Conservation (phyloP, 2,888 invertebrate genomes). For the Nipponacmea schrenckii region DNA sequence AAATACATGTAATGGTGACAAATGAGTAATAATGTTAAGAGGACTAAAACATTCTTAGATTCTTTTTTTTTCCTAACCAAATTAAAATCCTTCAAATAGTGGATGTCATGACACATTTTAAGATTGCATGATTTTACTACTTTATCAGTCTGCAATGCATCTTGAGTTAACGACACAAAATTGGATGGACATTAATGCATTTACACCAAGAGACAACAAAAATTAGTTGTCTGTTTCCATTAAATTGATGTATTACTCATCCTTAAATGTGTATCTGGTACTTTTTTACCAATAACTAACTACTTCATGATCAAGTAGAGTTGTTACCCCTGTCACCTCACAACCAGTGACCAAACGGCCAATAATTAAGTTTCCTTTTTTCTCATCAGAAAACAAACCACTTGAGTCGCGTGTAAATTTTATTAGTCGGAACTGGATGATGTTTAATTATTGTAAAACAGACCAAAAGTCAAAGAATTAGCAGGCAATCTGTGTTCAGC, state of each 20-base stretch:
- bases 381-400: constrained; percentile 4
- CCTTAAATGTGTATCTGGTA: constrained; percentile 7
- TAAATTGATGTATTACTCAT: constrained; percentile 5
- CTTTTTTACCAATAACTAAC: neutral
- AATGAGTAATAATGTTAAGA: too few relatives aligned
- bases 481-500: constrained; percentile 2
- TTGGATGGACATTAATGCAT: constrained; percentile 7
- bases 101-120: too few relatives aligned
- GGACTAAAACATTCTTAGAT: too few relatives aligned
- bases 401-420: neutral
- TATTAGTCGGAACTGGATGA: neutral
- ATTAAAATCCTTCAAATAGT: too few relatives aligned
- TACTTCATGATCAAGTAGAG: neutral
- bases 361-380: constrained; percentile 3
- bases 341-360: neutral
- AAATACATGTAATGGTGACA: too few relatives aligned
- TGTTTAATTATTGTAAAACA: constrained; percentile 2
- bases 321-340: neutral
- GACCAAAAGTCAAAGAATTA: constrained; percentile 1
- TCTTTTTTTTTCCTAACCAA: too few relatives aligned
- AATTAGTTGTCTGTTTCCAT: constrained; percentile 4
- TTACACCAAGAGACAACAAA: neutral
- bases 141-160: neutral
- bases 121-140: too few relatives aligned
- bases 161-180: neutral